Base-by-base conservation (phyloP, 2,888 invertebrate genomes). In the Autographa gamma region DNA sequence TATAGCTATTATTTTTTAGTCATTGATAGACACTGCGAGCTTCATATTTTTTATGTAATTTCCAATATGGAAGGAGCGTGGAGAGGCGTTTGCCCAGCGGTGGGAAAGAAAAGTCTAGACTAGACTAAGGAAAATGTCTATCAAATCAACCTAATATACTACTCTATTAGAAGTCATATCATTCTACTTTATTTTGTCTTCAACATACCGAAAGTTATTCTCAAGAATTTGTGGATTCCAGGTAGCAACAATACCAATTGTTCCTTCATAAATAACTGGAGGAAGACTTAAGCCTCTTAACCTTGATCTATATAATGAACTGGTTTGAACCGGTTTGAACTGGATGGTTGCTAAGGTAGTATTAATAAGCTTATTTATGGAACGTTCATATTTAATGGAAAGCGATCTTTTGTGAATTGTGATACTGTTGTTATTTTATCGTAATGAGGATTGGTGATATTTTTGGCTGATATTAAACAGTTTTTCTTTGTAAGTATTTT, bases 261-360 rank as follows among this genome's bases (percentile, higher is more conserved):
- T 48, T 48, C 7, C 48, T 48, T 48, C 48, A 48, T 48, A 48
- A 48, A 48, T 48, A 48, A n/a, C n/a, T 48, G 48, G n/a, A 48
- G 16, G 43, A 43, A 5, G n/a, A n/a, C 6, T 3, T n/a, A 48
- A 48, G 48, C 48, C n/a, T 48, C 48, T 48, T 48, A 48, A n/a
- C 48, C 48, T 48, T 48, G 48, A 48, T 48, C 48, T 6, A 48
- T 7, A 48, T 48, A n/a, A n/a, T 48, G 48, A n/a, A n/a, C 43
- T 43, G 48, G 48, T n/a, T 48, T 6, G 48, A n/a, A n/a, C 43
- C 16, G 48, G 48, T n/a, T 48, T 6, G 48, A n/a, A n/a, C 43
- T 43, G 48, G 48, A 7, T 48, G 1, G 48, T n/a, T n/a, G 2
- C n/a, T n/a, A 7, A 48, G 48, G 48, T n/a, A n/a, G n/a, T n/a